phyloP scores from a whole-genome alignment of 2,797 vertebrate species.

The Bucorvus abyssinicus region DNA sequence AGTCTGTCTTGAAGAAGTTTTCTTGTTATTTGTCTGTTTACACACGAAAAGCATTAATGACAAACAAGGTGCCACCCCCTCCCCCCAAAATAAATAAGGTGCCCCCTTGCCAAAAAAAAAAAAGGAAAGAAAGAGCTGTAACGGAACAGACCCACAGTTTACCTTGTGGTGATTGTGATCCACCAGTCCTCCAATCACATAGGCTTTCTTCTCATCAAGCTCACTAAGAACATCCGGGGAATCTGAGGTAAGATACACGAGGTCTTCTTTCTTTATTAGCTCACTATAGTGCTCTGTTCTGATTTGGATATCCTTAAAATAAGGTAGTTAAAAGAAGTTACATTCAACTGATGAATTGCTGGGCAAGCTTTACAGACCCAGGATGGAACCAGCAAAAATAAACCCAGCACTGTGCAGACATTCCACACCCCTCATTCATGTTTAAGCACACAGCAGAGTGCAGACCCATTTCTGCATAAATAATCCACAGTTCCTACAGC shows the following conservation, averaged over 20 bases:
- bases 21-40: background rate
- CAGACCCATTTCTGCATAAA: background rate
- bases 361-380: background rate
- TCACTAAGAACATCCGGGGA: constrained; percentile 89
- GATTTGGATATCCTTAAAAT: constrained; percentile 87
- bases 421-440: background rate
- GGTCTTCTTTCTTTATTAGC: constrained; percentile 84
- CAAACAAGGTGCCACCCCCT: background rate
- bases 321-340: constrained; percentile 5
- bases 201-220: constrained; percentile 90
- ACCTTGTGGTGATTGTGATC: constrained; percentile 99
- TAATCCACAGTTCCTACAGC: background rate
- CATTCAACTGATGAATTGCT: background rate
- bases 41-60: background rate
- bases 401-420: background rate
- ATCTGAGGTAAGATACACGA: constrained; percentile 96
- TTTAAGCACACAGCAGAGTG: accelerated
- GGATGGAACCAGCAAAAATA: background rate
- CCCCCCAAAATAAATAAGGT: no score
- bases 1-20: background rate
- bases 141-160: background rate
- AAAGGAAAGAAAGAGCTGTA: background rate
- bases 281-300: constrained; percentile 87
- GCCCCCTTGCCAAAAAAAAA: background rate
- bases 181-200: constrained; percentile 96